A percentile compares a stretch with the other conserved stretches of the same genome.
Evolutionary conservation across 2,888 invertebrate species (phyloP).

Genomic region (Heliconius hortense): DNA sequence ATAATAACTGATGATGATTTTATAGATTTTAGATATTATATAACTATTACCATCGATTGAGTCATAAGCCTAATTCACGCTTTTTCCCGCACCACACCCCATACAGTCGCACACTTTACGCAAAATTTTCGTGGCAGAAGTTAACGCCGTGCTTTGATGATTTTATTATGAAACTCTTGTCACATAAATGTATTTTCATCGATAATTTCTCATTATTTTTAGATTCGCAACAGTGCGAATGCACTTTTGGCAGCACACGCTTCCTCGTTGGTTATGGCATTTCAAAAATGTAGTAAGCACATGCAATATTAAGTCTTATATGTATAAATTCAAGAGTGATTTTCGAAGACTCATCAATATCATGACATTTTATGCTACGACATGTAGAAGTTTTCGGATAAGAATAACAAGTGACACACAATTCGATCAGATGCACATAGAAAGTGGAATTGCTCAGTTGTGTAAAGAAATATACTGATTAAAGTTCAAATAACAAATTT

Average conservation of each 20-base stretch:
- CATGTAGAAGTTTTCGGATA: constrained; percentile 63
- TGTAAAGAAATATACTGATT: constrained; percentile 40
- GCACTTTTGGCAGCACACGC: constrained; percentile 56
- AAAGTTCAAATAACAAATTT: background rate
- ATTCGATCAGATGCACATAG: constrained; percentile 70
- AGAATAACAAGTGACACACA: constrained; percentile 65
- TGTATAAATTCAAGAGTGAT: constrained; percentile 11
- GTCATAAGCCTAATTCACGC: background rate
- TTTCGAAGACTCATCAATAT: constrained; percentile 1
- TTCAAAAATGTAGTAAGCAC: constrained; percentile 45
- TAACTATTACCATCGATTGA: too few relatives aligned
- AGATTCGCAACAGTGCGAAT: constrained; percentile 49
- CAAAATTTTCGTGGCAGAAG: background rate
- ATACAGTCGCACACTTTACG: background rate
- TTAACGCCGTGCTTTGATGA: background rate
- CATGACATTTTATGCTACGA: constrained; percentile 70
- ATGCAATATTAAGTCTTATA: constrained; percentile 32
- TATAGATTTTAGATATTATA: too few relatives aligned
- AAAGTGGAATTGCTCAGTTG: constrained; percentile 67
- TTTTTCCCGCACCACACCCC: background rate
- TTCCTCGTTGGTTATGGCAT: constrained; percentile 50
- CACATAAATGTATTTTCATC: constrained; percentile 11
- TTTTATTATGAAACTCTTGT: background rate
- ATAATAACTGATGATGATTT: too few relatives aligned
- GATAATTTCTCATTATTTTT: constrained; percentile 45